Evolutionary conservation across 2,888 invertebrate genomes (phyloP).

Genomic region (Rutpela maculata): DNA sequence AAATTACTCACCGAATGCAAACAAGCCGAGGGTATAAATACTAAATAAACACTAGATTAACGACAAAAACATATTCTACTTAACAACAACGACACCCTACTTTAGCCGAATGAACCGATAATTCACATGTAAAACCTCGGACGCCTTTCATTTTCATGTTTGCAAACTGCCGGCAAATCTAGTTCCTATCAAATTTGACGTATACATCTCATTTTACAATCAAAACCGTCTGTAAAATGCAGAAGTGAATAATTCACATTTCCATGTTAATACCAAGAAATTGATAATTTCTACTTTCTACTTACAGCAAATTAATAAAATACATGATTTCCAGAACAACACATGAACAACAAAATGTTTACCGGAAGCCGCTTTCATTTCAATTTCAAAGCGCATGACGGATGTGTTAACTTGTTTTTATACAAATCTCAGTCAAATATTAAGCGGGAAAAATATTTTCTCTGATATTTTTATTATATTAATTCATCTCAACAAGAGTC

Average conservation of each 20-base stretch:
- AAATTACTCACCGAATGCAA: constrained; percentile 1
- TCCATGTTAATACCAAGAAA: not conserved
- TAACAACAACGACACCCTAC: not conserved
- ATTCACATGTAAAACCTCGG: constrained; percentile 34
- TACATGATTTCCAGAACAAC: constrained; percentile 51
- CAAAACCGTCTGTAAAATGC: not conserved
- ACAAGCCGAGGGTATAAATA: not conserved
- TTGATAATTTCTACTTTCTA: constrained; percentile 38
- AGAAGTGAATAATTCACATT: constrained; percentile 23
- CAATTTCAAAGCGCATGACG: constrained; percentile 55
- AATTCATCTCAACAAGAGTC: no score
- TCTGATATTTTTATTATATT: no score
- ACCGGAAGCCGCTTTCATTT: constrained; percentile 58
- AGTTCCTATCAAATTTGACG: constrained; percentile 1
- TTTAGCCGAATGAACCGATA: not conserved
- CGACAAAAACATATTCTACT: not conserved
- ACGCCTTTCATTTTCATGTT: constrained; percentile 56
- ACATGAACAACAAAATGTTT: constrained; percentile 62
- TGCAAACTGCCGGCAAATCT: constrained; percentile 54
- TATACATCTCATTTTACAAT: constrained; percentile 16
- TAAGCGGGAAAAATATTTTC: constrained; percentile 23
- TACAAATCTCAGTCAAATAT: constrained; percentile 16
- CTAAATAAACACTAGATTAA: not conserved
- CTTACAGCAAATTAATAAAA: constrained; percentile 54
- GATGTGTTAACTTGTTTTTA: constrained; percentile 45